Evolutionary conservation across 2,113 vertebrate species (phyloP).

Genomic region (Gadus macrocephalus): DNA sequence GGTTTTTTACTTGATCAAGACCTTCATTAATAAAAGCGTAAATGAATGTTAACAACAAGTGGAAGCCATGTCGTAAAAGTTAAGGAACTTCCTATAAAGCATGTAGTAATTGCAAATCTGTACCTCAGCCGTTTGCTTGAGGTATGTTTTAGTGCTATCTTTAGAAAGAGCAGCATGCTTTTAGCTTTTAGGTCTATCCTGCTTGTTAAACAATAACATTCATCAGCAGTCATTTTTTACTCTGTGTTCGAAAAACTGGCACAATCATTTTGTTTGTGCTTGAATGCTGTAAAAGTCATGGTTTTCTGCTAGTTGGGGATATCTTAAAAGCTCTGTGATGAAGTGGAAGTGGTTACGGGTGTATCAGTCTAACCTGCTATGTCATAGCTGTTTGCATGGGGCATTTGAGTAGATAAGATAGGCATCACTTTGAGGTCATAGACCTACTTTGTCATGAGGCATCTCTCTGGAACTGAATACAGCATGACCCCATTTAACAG

Average conservation of each 20-base stretch:
- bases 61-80: too few species aligned
- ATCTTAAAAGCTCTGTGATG: conserved; percentile 38
- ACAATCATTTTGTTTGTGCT: conserved; percentile 21
- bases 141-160: conserved; percentile 20
- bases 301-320: conserved; percentile 29
- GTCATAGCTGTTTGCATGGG: conserved; percentile 39
- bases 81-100: not conserved
- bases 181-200: not conserved
- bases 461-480: conserved; percentile 1
- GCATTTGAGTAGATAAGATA: conserved; percentile 45
- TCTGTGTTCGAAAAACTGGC: conserved; percentile 14
- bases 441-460: conserved; percentile 29
- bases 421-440: conserved; percentile 41
- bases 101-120: not conserved
- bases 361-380: conserved; percentile 29
- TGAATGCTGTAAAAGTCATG: too few species aligned
- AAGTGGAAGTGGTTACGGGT: conserved; percentile 36
- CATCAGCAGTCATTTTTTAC: not conserved
- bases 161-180: not conserved
- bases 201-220: conserved; percentile 34
- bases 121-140: not conserved
- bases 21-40: not conserved
- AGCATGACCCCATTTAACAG: conserved; percentile 15
- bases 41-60: not conserved
- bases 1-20: conserved; percentile 72